Base-by-base conservation (phyloP, 2,888 invertebrate genomes). In the Cerastis leucographa region DNA sequence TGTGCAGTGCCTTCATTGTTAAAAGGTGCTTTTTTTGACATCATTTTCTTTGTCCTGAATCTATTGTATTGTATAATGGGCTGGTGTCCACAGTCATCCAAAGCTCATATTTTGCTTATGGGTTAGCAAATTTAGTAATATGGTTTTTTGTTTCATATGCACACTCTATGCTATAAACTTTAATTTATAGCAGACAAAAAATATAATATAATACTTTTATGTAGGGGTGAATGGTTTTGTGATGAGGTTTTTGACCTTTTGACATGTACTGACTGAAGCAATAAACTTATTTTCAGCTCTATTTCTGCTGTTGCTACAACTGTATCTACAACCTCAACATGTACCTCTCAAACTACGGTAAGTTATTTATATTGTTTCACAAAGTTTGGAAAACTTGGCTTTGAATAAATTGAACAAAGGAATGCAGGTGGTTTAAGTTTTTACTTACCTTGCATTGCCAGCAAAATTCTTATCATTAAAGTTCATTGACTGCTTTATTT, bases 311-410 rank as follows among this genome's bases (percentile, higher is more conserved):
- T 94, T 89, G 91, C 94, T 90, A 94, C 95, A 89, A 92, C 95
- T 92, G 94, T 95, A 89, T 92, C 96, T 92, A 94, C 94, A 88
- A 93, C 96, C 88, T 92, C 95, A 95, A 94, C 95, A 97, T 97
- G 97, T 92, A 94, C 94, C 83, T 94, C 95, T 87, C 97, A 96
- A 91, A 94, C 94, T 90, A 93, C 92, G 92, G 97, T 97, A 91
- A 95, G 96, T 94, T 74, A 67, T 73, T 68, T 68, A 71, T 66
- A 79, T 77, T 74, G 68, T 72, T 78, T 71, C 25, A 66, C 49
- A 80, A n/a, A n/a, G n/a, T n/a, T n/a, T n/a, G n/a, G n/a, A n/a
- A n/a, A n/a, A n/a, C 64, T 74, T 77, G 72, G 29, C 71, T 75
- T 79, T 73, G 51, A 64, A 62, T 71, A 54, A 65, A 12, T 62